Evolutionary conservation across 30 jellyfish, hydroid and myxozoan genomes (phyloP).

Genomic region (Cassiopea xamachana): DNA sequence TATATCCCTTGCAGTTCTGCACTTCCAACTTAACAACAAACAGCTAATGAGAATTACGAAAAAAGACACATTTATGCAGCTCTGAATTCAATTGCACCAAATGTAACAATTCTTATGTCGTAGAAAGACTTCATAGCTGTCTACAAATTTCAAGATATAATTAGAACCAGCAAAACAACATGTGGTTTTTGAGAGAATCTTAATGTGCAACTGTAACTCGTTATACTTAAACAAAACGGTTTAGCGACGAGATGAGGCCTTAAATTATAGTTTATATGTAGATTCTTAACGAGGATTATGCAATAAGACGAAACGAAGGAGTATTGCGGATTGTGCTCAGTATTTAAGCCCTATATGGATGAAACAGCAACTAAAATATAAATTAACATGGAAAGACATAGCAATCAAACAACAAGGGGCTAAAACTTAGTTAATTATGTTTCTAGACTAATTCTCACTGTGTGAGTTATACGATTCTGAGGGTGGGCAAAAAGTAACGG

Average conservation of each 20-base stretch:
- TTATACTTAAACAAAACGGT: background rate
- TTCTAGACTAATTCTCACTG: no score
- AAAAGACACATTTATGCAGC: no score
- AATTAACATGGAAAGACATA: background rate
- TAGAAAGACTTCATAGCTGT: background rate
- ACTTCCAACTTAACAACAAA: no score
- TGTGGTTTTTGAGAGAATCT: background rate
- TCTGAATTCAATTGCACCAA: no score
- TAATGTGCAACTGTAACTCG: background rate
- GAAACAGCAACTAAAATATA: background rate
- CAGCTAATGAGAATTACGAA: no score
- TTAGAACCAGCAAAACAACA: background rate
- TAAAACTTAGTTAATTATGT: background rate
- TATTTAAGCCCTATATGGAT: background rate
- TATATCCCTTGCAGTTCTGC: no score
- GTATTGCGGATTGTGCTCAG: background rate
- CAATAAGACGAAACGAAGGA: background rate
- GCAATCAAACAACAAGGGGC: background rate
- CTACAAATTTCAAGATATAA: background rate
- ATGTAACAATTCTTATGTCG: background rate
- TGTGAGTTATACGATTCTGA: no score
- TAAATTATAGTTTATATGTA: background rate
- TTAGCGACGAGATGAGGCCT: background rate
- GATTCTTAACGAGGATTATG: background rate
- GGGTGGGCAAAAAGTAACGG: no score